phyloP scores from a whole-genome alignment of 2,888 invertebrate species.

The Leuctra nigra region DNA sequence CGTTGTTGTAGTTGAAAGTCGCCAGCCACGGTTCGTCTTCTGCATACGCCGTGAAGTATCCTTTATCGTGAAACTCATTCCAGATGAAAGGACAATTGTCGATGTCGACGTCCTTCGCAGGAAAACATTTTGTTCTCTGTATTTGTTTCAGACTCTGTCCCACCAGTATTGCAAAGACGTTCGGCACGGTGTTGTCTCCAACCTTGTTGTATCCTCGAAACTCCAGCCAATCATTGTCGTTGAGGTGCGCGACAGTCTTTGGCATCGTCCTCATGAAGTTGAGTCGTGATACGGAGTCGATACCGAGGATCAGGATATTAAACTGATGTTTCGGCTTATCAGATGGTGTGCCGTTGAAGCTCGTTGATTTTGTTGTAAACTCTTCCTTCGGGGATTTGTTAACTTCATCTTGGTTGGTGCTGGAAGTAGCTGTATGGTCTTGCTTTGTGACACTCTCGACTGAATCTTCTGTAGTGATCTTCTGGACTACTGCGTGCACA shows the following conservation, averaged over 20 bases:
- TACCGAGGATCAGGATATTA: constrained; percentile 68
- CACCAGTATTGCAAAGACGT: constrained; percentile 73
- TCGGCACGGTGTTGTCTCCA: constrained; percentile 86
- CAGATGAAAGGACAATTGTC: constrained; percentile 72
- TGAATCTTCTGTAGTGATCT: no score
- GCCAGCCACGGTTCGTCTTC: constrained; percentile 69
- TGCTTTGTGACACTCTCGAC: no score
- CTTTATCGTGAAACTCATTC: constrained; percentile 61
- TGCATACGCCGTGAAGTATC: constrained; percentile 72
- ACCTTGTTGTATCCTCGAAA: constrained; percentile 61
- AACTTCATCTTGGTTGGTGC: not conserved
- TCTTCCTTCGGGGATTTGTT: not conserved
- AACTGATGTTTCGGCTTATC: not conserved
- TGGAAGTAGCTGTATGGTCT: no score
- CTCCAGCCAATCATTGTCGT: constrained; percentile 61
- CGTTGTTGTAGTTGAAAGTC: constrained; percentile 68
- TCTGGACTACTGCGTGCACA: constrained; percentile 49
- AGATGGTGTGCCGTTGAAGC: not conserved
- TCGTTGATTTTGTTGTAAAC: not conserved
- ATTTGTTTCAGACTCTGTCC: constrained; percentile 48
- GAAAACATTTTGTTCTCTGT: constrained; percentile 31
- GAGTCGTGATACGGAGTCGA: constrained; percentile 77
- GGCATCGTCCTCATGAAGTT: constrained; percentile 72
- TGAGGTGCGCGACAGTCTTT: constrained; percentile 58
- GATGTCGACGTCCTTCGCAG: constrained; percentile 39